Evolutionary conservation across 1,140 invertebrate species (phyloP), one percentile per base, ranked within the genome.

Genomic region (Trigoniulus corallinus): DNA sequence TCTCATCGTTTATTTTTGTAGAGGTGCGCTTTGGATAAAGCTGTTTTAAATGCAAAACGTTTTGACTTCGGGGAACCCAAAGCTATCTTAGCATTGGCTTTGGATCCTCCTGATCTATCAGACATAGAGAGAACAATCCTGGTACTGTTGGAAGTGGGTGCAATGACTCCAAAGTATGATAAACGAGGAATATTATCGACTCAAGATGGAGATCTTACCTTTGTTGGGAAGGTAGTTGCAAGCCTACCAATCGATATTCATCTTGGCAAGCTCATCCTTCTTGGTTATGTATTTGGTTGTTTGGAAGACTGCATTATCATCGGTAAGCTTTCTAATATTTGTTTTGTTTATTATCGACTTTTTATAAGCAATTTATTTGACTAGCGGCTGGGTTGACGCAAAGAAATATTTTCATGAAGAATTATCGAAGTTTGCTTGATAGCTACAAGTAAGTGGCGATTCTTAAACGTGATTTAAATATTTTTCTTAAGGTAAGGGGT

Each of bases 181-280:
- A 15, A 34, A 7, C 7, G 15, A 34, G 74, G 68, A 0, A 53
- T 67, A n/a, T 68, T 72, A 53, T 66, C 69, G 40, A 59, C 63
- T 13, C 67, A 77, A 34, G 89, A 96, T 68, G 92, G 92, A n/a
- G 81, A 93, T 52, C 58, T 97, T 13, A 96, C 89, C 0, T 82
- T 80, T 63, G 68, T 96, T 53, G 94, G 94, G 1, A 69, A 68
- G 25, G 72, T 96, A 0, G 84, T 95, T 77, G 78, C 82, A 0
- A 64, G 65, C 42, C 66, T 97, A 34, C 92, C 92, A 0, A 58
- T 96, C 0, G 84, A 93, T 61, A 78, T 91, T 13, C 73, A 75
- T 40, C 61, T 92, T 2, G 75, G 82, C 12, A 91, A 92, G 61
- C 67, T 97, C 0, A 84, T 98, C 37, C 69, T 89, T 39, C 66